Evolutionary conservation across 2,888 invertebrate genomes (phyloP).

Genomic region (Ectobius pallidus): DNA sequence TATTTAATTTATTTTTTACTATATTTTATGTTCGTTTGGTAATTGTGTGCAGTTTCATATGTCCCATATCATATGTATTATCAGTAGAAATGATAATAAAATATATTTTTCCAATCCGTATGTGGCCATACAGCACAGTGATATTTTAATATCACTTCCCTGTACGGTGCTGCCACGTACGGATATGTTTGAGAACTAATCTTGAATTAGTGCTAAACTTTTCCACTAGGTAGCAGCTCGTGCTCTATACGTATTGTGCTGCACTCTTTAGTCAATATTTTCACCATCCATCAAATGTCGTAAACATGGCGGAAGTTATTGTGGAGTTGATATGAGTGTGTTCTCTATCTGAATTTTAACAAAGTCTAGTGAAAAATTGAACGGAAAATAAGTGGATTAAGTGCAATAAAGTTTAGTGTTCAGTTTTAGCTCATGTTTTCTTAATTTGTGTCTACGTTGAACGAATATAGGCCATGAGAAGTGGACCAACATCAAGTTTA

Average conservation of each 20-base stretch:
- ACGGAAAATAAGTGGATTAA: conserved; percentile 5
- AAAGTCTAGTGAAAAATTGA: not conserved
- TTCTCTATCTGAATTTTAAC: conserved; percentile 21
- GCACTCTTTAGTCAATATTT: not conserved
- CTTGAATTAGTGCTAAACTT: no score
- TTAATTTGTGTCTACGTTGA: conserved; percentile 13
- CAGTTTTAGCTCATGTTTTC: conserved; percentile 14
- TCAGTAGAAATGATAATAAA: no score
- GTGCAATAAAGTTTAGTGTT: conserved; percentile 24
- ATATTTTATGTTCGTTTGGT: no score
- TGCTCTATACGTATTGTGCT: not conserved
- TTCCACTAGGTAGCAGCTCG: not conserved
- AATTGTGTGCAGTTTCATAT: no score
- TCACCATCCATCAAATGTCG: not conserved
- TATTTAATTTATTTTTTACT: no score
- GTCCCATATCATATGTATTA: no score
- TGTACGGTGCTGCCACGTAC: not conserved
- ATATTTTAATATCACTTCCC: no score
- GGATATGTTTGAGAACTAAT: not conserved
- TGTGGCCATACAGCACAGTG: no score
- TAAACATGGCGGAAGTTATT: conserved; percentile 39
- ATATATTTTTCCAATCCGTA: no score
- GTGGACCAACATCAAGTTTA: conserved; percentile 42
- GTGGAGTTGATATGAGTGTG: conserved; percentile 25
- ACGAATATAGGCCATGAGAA: conserved; percentile 46